Evolutionary conservation across 1,140 invertebrate species (phyloP), one percentile per base, ranked within the genome.

Genomic region (Drosophila grimshawi): DNA sequence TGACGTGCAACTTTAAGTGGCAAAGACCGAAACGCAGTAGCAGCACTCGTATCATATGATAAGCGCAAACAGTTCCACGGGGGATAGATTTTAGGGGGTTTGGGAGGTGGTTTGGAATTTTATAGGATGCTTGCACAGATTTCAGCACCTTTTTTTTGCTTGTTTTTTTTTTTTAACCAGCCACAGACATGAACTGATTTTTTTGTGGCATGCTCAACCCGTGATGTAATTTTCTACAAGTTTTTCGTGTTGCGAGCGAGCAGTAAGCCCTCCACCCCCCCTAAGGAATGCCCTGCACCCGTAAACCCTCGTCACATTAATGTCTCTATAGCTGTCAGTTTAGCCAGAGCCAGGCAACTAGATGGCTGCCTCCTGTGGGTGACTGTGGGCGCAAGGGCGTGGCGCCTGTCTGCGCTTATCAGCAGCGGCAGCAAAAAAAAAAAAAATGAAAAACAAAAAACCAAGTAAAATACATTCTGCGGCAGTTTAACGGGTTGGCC

Each of bases 261-360:
- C 33, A 33, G 39, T 4, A 61, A 67, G 3, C 55, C 29, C 55
- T 5, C 19, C 46, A 48, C 32, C 29, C 5, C 53, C 4, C 19
- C n/a, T n/a, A 8, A 29, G 19, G 4, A 55, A 19, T 3, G 19
- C 32, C 11, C 37, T 27, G 56, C 74, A 68, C 72, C 79, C 69
- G 56, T 70, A 74, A 83, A 86, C 85, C 85, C 85, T 88, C 85
- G 85, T 88, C 85, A 88, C 85, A 88, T 88, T 88, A 88, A 88
- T 88, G 85, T 88, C 85, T 88, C 85, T 88, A 89, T 88, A 89
- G 85, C 85, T 88, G 83, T 88, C 83, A 88, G 80, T 78, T 89
- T 89, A 83, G 80, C 72, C 60, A 60, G 66, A 83, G 76, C 72
- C 60, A 55, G 66, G 56, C 69, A 71, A 72, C 64, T 77, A 76